Conservation (phyloP, 2,888 invertebrate genomes). For the Reticulitermes lucifugus region DNA sequence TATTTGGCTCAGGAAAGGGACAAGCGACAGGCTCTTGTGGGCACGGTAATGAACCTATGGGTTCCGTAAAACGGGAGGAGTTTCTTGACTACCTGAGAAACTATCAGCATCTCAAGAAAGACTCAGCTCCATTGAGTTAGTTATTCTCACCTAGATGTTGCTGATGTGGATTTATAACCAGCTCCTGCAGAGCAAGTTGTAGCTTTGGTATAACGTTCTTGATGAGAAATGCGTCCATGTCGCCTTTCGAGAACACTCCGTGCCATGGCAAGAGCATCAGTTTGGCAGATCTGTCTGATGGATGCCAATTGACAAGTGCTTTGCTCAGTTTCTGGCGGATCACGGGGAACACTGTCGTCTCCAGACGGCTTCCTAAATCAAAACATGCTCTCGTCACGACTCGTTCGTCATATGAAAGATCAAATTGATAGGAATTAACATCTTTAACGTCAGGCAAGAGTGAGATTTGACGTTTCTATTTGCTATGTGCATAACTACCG, state of each 20-base stretch:
- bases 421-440: no score
- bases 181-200: conserved; percentile 70
- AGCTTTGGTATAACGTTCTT: conserved; percentile 93
- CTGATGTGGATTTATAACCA: conserved; percentile 79
- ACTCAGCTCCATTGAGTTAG: not conserved
- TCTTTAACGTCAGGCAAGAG: no score
- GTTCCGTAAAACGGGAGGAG: no score
- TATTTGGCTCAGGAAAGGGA: no score
- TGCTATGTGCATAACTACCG: no score
- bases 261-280: conserved; percentile 94
- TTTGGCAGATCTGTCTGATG: conserved; percentile 92
- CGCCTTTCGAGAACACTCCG: conserved; percentile 78
- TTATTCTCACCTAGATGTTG: conserved; percentile 71
- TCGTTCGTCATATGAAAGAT: no score
- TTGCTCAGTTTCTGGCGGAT: conserved; percentile 91
- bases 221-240: conserved; percentile 83
- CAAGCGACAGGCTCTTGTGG: no score
- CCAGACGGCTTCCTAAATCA: conserved; percentile 64
- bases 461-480: no score
- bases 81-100: not conserved
- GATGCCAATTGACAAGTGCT: conserved; percentile 95
- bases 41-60: no score
- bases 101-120: not conserved
- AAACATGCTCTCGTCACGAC: not conserved
- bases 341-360: conserved; percentile 81